phyloP scores from a whole-genome alignment of 30 jellyfish, hydroid and myxozoan genomes.

The Pseudorhiza aurosa region DNA sequence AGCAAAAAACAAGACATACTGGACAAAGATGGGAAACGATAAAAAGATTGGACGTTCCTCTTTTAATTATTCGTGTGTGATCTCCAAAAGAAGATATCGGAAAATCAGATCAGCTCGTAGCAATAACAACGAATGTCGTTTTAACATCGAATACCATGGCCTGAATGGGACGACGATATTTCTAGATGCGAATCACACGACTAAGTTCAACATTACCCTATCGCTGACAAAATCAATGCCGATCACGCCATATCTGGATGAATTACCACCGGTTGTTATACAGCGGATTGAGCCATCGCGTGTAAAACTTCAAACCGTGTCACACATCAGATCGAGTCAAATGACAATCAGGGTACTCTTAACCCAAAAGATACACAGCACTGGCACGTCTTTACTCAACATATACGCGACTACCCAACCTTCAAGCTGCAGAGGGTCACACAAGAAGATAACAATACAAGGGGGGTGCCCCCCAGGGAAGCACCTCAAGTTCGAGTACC shows the following conservation, averaged over 20 bases:
- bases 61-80: not conserved
- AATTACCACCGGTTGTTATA: conserved; percentile 31
- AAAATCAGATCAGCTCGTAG: not conserved
- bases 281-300: conserved; percentile 43
- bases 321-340: not conserved
- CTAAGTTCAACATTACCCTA: conserved; percentile 9
- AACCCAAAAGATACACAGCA: conserved; percentile 27
- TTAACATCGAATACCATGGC: not conserved
- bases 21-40: not conserved
- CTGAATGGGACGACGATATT: not conserved
- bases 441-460: conserved; percentile 25
- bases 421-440: conserved; percentile 26
- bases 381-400: conserved; percentile 31
- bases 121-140: not conserved
- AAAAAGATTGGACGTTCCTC: not conserved
- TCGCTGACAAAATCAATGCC: not conserved
- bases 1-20: not conserved
- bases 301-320: not conserved
- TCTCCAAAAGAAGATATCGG: not conserved
- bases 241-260: not conserved
- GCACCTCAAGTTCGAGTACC: conserved; percentile 59
- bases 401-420: conserved; percentile 37
- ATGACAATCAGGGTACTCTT: conserved; percentile 12
- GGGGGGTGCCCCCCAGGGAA: conserved; percentile 76
- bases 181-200: conserved; percentile 45